Base-by-base conservation (phyloP, 2,797 vertebrate species). In the Gobionotothen gibberifrons region DNA sequence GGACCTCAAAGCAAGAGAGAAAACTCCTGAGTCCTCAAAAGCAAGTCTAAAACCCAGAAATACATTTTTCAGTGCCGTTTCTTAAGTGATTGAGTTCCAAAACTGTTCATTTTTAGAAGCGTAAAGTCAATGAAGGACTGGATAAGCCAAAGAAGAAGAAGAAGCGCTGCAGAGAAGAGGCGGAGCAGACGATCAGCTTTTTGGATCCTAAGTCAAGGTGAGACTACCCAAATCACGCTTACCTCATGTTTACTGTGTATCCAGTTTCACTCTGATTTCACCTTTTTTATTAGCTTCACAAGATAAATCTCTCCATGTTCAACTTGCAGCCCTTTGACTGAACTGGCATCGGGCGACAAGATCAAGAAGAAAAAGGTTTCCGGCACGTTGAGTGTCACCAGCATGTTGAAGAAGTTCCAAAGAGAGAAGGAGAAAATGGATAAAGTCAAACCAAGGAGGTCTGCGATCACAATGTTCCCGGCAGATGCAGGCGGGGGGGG, bases 401-500 rank as follows among this genome's bases (percentile, higher is more conserved):
- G 96, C 81, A 97, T 98, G 96, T 76, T 99, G 75, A 97, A 95
- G 74, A 97, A 96, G 76, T 98, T 99, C 76, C 95, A 97, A 72
- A 96, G 94, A 52, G 96, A 97, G 87, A 99, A 98, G 55, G 95
- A 96, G 22, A 85, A 86, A 77, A 53, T 63, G 56, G 61, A 76
- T 29, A 60, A 32, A 17, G 48, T 60, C 0, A 64, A n/a, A 22
- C 77, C 5, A 40, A 73, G 1, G 52, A 13, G 19, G 0, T 43
- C 74, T 3, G 59, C 21, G 1, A 32, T 74, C 49, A 57, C 39
- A 9, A n/a, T 43, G 40, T 84, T 80, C 47, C 90, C 87, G 0
- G 85, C 75, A 10, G 92, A 89, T 13, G 87, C 86, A 17, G 84
- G 42, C 0, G 88, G 89, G 0, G 88, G 81, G 4, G 93, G 89